Conservation (phyloP, 2,113 vertebrate species). For the Caranx ignobilis region DNA sequence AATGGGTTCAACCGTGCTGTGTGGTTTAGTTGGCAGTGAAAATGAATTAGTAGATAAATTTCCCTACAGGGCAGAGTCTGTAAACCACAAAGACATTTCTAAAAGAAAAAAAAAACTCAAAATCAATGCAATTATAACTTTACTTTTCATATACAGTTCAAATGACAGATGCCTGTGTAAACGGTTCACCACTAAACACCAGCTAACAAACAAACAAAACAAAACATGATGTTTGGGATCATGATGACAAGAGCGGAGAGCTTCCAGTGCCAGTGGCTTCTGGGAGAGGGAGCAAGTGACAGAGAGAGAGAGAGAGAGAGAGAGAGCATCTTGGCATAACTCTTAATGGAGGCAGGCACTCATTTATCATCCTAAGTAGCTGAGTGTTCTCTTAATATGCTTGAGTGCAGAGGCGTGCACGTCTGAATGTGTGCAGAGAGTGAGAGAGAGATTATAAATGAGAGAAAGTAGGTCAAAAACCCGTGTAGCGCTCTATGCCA, state of each 20-base stretch:
- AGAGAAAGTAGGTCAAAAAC: slow-evolving; percentile 73
- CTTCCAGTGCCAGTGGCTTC: slow-evolving; percentile 19
- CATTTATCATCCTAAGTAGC: slow-evolving; percentile 75
- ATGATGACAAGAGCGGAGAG: slow-evolving; percentile 16
- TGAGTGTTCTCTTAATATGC: slow-evolving; percentile 72
- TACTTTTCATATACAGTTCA: slow-evolving; percentile 12
- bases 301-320: not conserved
- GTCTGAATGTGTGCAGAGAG: slow-evolving; percentile 34
- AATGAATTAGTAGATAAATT: slow-evolving; percentile 1
- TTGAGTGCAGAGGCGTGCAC: slow-evolving; percentile 63
- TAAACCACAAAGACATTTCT: not conserved
- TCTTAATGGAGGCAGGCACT: slow-evolving; percentile 52
- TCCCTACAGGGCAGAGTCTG: not conserved
- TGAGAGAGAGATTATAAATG: slow-evolving; percentile 61
- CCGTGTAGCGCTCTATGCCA: slow-evolving; percentile 67
- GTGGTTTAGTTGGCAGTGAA: not conserved
- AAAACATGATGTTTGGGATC: slow-evolving; percentile 6
- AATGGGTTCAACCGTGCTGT: slow-evolving; percentile 6
- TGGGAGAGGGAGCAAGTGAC: not conserved
- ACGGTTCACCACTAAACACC: not conserved
- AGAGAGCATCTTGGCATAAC: slow-evolving; percentile 37
- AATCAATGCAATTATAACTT: not conserved
- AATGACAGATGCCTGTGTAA: not conserved
- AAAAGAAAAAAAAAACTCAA: not conserved
- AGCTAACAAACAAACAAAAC: slow-evolving; percentile 26